Evolutionary conservation across 2,888 invertebrate genomes (phyloP).

Genomic region (Exocentrus adspersus): DNA sequence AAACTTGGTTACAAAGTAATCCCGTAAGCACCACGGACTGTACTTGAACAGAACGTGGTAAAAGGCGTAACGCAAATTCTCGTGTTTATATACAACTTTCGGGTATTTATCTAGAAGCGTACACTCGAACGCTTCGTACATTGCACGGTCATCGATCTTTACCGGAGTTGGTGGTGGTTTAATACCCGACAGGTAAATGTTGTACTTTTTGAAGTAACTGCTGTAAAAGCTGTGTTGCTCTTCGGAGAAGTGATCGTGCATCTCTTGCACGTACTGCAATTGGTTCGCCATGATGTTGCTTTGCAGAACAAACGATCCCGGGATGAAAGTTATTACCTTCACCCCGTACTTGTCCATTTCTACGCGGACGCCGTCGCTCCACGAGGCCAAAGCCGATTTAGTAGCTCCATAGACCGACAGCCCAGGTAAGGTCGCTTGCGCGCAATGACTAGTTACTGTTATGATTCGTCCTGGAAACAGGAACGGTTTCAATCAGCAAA

Average conservation of each 20-base stretch:
- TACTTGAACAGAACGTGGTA: constrained; percentile 74
- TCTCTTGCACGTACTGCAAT: constrained; percentile 69
- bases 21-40: constrained; percentile 68
- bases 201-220: constrained; percentile 73
- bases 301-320: constrained; percentile 77
- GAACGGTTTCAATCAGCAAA: no score
- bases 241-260: constrained; percentile 71
- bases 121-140: constrained; percentile 72
- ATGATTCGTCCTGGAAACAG: constrained; percentile 72
- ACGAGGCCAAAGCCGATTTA: constrained; percentile 80
- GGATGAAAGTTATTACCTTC: constrained; percentile 77
- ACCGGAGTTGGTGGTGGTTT: constrained; percentile 62
- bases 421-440: constrained; percentile 75
- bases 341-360: constrained; percentile 80
- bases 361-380: constrained; percentile 77
- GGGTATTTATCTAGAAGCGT: constrained; percentile 72
- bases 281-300: constrained; percentile 78
- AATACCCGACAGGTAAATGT: constrained; percentile 67
- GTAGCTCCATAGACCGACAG: constrained; percentile 82
- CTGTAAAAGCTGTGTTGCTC: constrained; percentile 74
- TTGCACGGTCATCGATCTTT: constrained; percentile 65
- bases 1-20: constrained; percentile 73
- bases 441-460: constrained; percentile 87
- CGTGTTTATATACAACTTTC: constrained; percentile 72
- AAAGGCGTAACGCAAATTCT: constrained; percentile 73